Evolutionary conservation across 2,888 invertebrate species (phyloP), one percentile per base, ranked within the genome.

Genomic region (Yponomeuta evonymella): DNA sequence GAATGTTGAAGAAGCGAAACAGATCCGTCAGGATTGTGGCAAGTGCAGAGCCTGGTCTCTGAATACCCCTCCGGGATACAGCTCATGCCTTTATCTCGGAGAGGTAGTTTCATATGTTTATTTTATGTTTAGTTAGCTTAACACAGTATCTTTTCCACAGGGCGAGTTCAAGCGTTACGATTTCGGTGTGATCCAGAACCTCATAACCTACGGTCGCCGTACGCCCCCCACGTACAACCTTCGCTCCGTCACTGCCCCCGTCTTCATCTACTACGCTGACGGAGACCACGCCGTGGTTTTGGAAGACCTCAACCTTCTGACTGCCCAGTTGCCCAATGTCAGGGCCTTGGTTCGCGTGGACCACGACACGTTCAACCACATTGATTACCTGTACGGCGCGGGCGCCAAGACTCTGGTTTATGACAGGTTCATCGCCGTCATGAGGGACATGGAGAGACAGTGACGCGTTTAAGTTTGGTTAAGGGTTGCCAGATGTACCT

Each of bases 261-360:
- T 94, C 2, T 90, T 90, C 15, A 74, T 95, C 1, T 93, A 93
- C 76, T 94, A 93, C 76, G 88, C 93, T 5, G 82, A 84, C 3
- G 93, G 93, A 69, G 95, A 95, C 80, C 93, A 92, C 92, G 76
- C 95, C 75, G 90, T 94, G 0, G 78, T 76, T 67, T 70, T 75
- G 4, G 36, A 11, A 15, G 70, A 58, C 30, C 9, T 63, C 11
- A 8, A 29, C n/a, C 11, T 12, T n/a, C 30, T 69, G 29, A 10
- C 15, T 29, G 29, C 12, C 10, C 29, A 11, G 23, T 29, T 69
- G 51, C 51, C 51, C 23, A 51, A 48, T 15, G 11, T 36, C 2
- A 23, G 6, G 9, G 63, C 63, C 15, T 2, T 70, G 36, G 15
- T 70, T 62, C 15, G 30, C 30, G 63, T 70, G 12, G 15, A 15